Evolutionary conservation across 37 sponge, comb jelly and placozoan species (phyloP), one percentile per base, ranked within the genome.

Genomic region (Hexactinellida sp.): DNA sequence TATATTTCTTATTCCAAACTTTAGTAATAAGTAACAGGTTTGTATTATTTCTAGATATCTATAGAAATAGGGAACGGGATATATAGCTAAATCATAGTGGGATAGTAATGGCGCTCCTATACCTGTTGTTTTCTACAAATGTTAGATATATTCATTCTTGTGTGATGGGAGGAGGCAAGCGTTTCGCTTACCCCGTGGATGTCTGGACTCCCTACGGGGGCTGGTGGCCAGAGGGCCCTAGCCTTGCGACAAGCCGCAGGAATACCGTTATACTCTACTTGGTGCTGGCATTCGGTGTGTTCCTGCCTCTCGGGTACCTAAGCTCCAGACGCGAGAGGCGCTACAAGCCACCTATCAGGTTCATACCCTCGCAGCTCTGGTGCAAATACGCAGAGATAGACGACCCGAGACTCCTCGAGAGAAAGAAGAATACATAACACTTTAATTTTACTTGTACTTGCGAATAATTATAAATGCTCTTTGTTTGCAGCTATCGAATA

Each of bases 201-300:
- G 96, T 95, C 54, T 95, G 96, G 96, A 92, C 96, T 34, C 96
- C 96, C 1, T 55, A 93, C 47, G 96, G 96, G 3, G 96, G 96
- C 0, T 95, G 96, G 96, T 95, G 94, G 94, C 76, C 76, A 21
- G 76, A 63, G 13, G 76, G 76, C 5, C 94, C 95, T 38, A 90
- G 92, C 36, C 96, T 95, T 10, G 55, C 91, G 36, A 54, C 87
- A 19, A 94, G 93, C 93, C 94, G 89, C 82, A 89, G 90, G 24
- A 95, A 95, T 83, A 94, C 95, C 0, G 82, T 30, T 19, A 36
- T 88, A 24, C 91, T 93, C 0, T 87, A 86, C 51, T 7, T 89
- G 10, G 21, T n/a, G 0, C 82, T 54, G 0, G 39, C 39, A 13
- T 16, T 47, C 36, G 35, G 41, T 38, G 83, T 87, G 82, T 82